These are phyloP conservation scores for Salarias fasciatus DNA, from an alignment of 2,797 vertebrate genomes.

Conservation along the genomic window DNA sequence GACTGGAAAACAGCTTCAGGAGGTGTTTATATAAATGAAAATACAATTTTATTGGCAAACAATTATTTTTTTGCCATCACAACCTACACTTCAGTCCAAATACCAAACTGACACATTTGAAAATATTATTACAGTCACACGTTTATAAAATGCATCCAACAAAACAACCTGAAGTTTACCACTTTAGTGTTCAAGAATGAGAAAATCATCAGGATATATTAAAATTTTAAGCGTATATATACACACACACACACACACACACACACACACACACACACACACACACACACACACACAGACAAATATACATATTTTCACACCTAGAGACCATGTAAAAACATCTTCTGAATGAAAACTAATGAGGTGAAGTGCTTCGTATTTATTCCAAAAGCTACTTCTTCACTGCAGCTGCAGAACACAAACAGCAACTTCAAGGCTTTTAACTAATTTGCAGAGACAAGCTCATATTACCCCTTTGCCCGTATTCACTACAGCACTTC, in stretches of 20 bases:
- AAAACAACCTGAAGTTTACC: too few species aligned
- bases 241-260: too few species aligned
- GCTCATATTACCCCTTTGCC: conserved; percentile 60
- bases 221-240: too few species aligned
- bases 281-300: too few species aligned
- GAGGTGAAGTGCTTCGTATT: not conserved
- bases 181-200: too few species aligned
- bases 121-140: not conserved
- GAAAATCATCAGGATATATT: too few species aligned
- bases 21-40: not conserved
- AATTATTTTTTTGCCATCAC: not conserved
- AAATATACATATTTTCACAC: too few species aligned
- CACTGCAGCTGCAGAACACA: conserved; percentile 40
- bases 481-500: conserved; percentile 56
- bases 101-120: not conserved
- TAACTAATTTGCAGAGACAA: conserved; percentile 73
- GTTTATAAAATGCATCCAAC: not conserved
- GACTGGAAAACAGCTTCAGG: not conserved
- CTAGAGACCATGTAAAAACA: conserved; percentile 7
- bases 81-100: not conserved
- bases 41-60: not conserved
- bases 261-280: too few species aligned
- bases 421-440: conserved; percentile 62
- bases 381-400: conserved; percentile 37
- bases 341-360: conserved; percentile 6